Conservation (phyloP, 2,797 vertebrate genomes). For the Adrianichthys oophorus region DNA sequence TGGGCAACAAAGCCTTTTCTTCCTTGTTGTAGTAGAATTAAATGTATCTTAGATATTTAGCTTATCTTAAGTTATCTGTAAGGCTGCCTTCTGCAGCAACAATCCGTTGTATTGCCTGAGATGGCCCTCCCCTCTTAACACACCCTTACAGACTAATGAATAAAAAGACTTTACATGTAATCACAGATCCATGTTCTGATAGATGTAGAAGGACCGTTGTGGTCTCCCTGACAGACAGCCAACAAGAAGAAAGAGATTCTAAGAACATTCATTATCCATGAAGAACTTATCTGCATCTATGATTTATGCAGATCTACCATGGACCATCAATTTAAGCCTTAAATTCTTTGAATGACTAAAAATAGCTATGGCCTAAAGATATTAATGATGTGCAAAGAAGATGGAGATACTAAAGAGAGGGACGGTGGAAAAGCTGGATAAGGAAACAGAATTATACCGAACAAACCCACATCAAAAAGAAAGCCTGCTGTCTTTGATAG, state of each 20-base stretch:
- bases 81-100: slow-evolving; percentile 4
- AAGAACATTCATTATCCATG: slow-evolving; percentile 72
- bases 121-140: background rate
- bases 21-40: slow-evolving; percentile 11
- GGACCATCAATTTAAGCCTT: slow-evolving; percentile 67
- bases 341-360: slow-evolving; percentile 70
- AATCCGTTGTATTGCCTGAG: slow-evolving; percentile 15
- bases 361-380: slow-evolving; percentile 69
- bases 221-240: slow-evolving; percentile 54
- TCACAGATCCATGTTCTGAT: slow-evolving; percentile 72
- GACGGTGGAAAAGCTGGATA: slow-evolving; percentile 43
- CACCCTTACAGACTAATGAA: slow-evolving; percentile 18
- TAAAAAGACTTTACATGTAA: slow-evolving; percentile 22
- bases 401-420: slow-evolving; percentile 38
- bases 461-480: slow-evolving; percentile 57
- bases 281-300: slow-evolving; percentile 66
- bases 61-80: slow-evolving; percentile 39
- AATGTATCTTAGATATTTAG: slow-evolving; percentile 25
- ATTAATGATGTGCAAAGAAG: slow-evolving; percentile 58
- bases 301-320: slow-evolving; percentile 76
- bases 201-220: slow-evolving; percentile 40
- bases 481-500: slow-evolving; percentile 50
- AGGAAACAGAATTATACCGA: slow-evolving; percentile 46
- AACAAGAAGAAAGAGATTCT: slow-evolving; percentile 55
- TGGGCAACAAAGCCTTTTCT: too few species aligned